These are phyloP conservation scores for Thyatira batis DNA, from an alignment of 2,888 invertebrate species.

Conservation along the genomic window DNA sequence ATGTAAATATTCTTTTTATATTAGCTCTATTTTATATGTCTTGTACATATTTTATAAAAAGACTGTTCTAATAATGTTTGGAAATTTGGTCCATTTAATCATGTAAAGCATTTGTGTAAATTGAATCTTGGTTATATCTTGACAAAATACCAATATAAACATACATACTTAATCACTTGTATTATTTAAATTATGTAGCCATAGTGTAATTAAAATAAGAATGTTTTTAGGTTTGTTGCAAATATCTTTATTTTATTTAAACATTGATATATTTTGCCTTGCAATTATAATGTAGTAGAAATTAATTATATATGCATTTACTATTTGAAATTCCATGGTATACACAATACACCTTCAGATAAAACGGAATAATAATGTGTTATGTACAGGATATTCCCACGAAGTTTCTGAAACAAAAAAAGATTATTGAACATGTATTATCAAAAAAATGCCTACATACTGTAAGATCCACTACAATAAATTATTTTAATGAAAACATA, in stretches of 20 bases:
- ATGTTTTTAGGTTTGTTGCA: no score
- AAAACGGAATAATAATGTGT: slow-evolving; percentile 96
- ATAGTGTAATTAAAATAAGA: no score
- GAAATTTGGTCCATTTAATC: background rate
- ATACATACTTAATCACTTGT: background rate
- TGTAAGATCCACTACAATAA: background rate
- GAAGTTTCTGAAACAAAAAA: slow-evolving; percentile 76
- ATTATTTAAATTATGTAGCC: no score
- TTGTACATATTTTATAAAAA: background rate
- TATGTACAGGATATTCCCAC: slow-evolving; percentile 88
- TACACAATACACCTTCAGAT: slow-evolving; percentile 94
- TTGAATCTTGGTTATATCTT: background rate
- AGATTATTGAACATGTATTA: background rate
- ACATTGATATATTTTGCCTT: background rate
- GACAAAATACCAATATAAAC: background rate
- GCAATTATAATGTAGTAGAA: background rate
- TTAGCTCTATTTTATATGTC: background rate
- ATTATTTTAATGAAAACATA: slow-evolving; percentile 28
- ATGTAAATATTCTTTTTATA: background rate
- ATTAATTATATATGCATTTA: background rate
- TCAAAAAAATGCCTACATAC: background rate
- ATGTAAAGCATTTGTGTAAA: background rate
- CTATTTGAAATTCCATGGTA: slow-evolving; percentile 95
- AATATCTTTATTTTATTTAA: background rate
- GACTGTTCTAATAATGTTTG: background rate